These are phyloP conservation scores for Congeria kusceri DNA, from an alignment of 2,888 invertebrate species.

Conservation along the genomic window DNA sequence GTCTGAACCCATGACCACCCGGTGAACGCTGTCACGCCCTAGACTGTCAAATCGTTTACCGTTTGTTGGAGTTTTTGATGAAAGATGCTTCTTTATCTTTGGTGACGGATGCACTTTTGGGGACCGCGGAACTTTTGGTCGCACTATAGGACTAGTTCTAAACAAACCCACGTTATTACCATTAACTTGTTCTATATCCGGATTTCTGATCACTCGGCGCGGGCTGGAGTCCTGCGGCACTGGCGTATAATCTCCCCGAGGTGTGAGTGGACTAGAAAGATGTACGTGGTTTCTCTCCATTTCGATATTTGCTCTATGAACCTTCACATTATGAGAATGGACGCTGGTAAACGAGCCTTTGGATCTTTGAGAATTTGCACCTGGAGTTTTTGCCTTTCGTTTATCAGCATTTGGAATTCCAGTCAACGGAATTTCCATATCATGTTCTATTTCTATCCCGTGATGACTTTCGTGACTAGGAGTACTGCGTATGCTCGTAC, in stretches of 20 bases:
- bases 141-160: slow-evolving; percentile 70
- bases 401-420: slow-evolving; percentile 53
- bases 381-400: slow-evolving; percentile 61
- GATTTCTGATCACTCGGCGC: slow-evolving; percentile 68
- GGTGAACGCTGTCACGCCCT: slow-evolving; percentile 36
- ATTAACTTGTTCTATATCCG: slow-evolving; percentile 66
- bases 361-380: slow-evolving; percentile 69
- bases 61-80: slow-evolving; percentile 70
- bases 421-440: slow-evolving; percentile 79
- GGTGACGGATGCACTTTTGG: slow-evolving; percentile 76
- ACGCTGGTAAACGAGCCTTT: slow-evolving; percentile 69
- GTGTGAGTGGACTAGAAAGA: slow-evolving; percentile 68
- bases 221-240: slow-evolving; percentile 74
- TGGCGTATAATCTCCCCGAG: slow-evolving; percentile 70
- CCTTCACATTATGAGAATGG: slow-evolving; percentile 58
- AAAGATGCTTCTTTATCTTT: slow-evolving; percentile 52
- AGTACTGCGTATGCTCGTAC: slow-evolving; percentile 71
- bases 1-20: slow-evolving; percentile 63
- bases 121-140: slow-evolving; percentile 69
- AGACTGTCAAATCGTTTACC: slow-evolving; percentile 64
- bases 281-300: slow-evolving; percentile 57
- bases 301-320: slow-evolving; percentile 70
- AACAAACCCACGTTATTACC: slow-evolving; percentile 72
- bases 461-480: slow-evolving; percentile 70
- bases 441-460: slow-evolving; percentile 73